Percentiles rank a stretch among this genome's conserved stretches.
phyloP scores from a whole-genome alignment of 2,888 invertebrate genomes.

The Ophion ellenae region DNA sequence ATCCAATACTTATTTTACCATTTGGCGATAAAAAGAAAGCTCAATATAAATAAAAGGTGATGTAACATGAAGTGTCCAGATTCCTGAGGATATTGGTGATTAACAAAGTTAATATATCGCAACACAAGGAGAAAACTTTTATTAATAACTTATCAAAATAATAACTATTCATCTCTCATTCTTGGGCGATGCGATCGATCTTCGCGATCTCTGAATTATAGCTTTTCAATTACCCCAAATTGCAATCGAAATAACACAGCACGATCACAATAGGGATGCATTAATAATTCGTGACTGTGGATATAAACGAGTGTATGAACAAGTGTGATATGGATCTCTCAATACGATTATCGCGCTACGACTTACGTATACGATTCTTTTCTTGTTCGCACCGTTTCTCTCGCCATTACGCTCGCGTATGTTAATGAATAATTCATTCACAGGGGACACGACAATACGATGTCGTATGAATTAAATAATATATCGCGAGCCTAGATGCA shows the following conservation, averaged over 20 bases:
- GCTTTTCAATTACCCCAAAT: neutral
- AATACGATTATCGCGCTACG: neutral
- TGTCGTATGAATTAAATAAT: slow-evolving; percentile 36
- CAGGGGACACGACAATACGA: neutral
- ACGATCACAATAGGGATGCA: neutral
- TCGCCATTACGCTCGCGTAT: neutral
- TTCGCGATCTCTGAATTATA: too few species aligned
- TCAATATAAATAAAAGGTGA: too few species aligned
- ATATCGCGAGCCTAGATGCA: slow-evolving; percentile 9
- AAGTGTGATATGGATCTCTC: neutral
- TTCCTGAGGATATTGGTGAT: too few species aligned
- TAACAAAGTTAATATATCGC: neutral
- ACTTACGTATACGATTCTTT: neutral
- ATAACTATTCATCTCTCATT: neutral
- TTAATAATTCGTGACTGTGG: neutral
- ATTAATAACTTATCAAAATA: neutral
- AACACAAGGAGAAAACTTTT: neutral
- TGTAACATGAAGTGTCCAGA: too few species aligned
- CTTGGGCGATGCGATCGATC: too few species aligned
- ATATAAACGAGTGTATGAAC: neutral
- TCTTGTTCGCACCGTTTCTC: slow-evolving; percentile 2
- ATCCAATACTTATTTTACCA: too few species aligned
- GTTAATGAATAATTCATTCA: neutral
- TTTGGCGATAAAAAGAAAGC: too few species aligned
- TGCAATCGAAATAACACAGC: neutral